A percentile compares a stretch with the other conserved stretches of the same genome.
Conservation (phyloP, 2,113 vertebrate genomes). For the Gasterosteus nipponicus region DNA sequence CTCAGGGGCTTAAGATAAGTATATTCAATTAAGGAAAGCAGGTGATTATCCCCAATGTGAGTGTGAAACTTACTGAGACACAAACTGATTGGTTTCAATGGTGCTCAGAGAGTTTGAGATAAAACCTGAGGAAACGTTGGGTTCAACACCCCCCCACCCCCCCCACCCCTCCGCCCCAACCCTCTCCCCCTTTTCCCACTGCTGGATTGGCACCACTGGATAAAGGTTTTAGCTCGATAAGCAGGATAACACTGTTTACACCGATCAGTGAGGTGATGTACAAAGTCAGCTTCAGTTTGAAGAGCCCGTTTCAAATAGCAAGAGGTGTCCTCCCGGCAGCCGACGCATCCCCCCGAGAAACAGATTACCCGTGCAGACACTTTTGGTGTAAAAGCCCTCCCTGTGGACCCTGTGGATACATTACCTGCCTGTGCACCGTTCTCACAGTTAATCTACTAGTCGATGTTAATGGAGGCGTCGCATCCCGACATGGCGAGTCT, state of each 20-base stretch:
- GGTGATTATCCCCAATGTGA: slow-evolving; percentile 57
- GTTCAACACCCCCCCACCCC: neutral
- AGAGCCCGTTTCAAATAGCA: slow-evolving; percentile 6
- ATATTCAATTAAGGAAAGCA: slow-evolving; percentile 53
- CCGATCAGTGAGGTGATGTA: neutral
- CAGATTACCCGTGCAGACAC: slow-evolving; percentile 50
- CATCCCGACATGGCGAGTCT: slow-evolving; percentile 51
- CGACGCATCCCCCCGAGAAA: slow-evolving; percentile 32
- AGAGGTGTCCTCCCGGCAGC: slow-evolving; percentile 10
- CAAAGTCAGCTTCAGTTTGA: slow-evolving; percentile 1
- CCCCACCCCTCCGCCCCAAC: neutral
- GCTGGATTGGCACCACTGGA: neutral
- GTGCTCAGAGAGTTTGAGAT: slow-evolving; percentile 5
- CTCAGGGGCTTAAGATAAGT: slow-evolving; percentile 33
- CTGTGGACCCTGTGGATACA: slow-evolving; percentile 64
- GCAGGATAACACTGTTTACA: slow-evolving; percentile 6
- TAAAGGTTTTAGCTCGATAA: slow-evolving; percentile 29
- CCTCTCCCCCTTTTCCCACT: neutral
- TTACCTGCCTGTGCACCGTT: slow-evolving; percentile 58
- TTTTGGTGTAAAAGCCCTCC: slow-evolving; percentile 59
- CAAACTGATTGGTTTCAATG: slow-evolving; percentile 34
- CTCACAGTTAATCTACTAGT: slow-evolving; percentile 72
- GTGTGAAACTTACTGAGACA: slow-evolving; percentile 38
- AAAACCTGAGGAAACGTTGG: slow-evolving; percentile 35
- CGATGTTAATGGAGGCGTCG: slow-evolving; percentile 66